These are phyloP conservation scores for Anabas testudineus DNA, from an alignment of 2,797 vertebrate species.

Conservation along the genomic window DNA sequence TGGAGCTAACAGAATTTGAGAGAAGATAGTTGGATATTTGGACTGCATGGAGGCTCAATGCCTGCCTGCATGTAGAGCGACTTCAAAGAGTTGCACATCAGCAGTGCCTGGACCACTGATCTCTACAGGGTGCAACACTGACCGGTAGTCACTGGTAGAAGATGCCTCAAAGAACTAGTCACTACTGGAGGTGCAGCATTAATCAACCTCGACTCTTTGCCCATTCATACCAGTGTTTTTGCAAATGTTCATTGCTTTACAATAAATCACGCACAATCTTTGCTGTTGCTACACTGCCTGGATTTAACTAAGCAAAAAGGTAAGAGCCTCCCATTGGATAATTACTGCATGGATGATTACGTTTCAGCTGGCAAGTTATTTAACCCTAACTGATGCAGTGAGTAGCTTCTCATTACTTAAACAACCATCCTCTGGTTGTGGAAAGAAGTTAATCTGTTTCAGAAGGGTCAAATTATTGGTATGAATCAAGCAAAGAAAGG, in stretches of 20 bases:
- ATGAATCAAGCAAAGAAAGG: too few relatives aligned
- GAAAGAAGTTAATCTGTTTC: too few relatives aligned
- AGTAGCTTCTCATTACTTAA: too few relatives aligned
- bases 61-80: conserved; percentile 8
- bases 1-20: conserved; percentile 33
- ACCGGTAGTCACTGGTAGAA: conserved; percentile 30
- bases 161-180: conserved; percentile 25
- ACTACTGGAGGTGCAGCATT: neutral
- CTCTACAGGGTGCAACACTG: conserved; percentile 45
- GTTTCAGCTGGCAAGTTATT: too few relatives aligned
- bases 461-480: too few relatives aligned
- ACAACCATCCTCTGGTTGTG: too few relatives aligned
- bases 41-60: conserved; percentile 2
- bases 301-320: too few relatives aligned
- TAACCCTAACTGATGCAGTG: too few relatives aligned
- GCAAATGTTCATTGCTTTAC: neutral
- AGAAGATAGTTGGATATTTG: conserved; percentile 32
- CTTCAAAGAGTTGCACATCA: conserved; percentile 50
- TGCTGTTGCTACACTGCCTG: neutral
- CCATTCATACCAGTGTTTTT: neutral
- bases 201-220: conserved; percentile 2
- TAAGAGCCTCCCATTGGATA: too few relatives aligned
- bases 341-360: too few relatives aligned
- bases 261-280: neutral
- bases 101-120: conserved; percentile 42